Conservation (phyloP, 1,140 invertebrate genomes). For the Drosophila cardini region DNA sequence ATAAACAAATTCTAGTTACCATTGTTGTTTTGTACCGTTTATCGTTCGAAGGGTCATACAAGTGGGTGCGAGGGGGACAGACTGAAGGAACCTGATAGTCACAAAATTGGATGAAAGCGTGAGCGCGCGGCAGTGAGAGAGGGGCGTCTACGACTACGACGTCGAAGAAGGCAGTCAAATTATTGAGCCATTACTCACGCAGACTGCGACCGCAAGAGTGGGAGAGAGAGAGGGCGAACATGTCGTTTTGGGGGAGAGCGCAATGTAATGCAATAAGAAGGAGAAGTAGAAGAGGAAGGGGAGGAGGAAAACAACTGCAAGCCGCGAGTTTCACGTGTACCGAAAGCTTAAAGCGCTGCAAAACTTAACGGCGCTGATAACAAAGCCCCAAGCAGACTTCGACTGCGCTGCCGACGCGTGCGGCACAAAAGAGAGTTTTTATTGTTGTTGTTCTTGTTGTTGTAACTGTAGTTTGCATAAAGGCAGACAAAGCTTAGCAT, state of each 20-base stretch:
- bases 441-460: slow-evolving; percentile 30
- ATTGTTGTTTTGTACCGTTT: slow-evolving; percentile 69
- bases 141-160: not conserved
- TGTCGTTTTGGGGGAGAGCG: slow-evolving; percentile 4
- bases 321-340: slow-evolving; percentile 45
- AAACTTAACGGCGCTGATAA: slow-evolving; percentile 46
- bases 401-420: slow-evolving; percentile 24
- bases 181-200: slow-evolving; percentile 79
- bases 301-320: slow-evolving; percentile 21
- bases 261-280: slow-evolving; percentile 7
- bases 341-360: slow-evolving; percentile 35
- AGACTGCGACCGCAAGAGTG: slow-evolving; percentile 37
- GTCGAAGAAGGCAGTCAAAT: slow-evolving; percentile 58
- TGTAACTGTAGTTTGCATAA: slow-evolving; percentile 72
- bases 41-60: slow-evolving; percentile 30
- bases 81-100: slow-evolving; percentile 18
- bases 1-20: slow-evolving; percentile 81
- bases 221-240: not conserved
- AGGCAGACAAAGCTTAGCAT: slow-evolving; percentile 45
- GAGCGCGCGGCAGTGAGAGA: slow-evolving; percentile 6
- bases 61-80: not conserved
- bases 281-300: not conserved
- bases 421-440: slow-evolving; percentile 33
- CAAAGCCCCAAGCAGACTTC: slow-evolving; percentile 18
- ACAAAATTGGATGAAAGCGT: not conserved